phyloP scores from a whole-genome alignment of 2,888 invertebrate species.

The Calliphora vomitoria region DNA sequence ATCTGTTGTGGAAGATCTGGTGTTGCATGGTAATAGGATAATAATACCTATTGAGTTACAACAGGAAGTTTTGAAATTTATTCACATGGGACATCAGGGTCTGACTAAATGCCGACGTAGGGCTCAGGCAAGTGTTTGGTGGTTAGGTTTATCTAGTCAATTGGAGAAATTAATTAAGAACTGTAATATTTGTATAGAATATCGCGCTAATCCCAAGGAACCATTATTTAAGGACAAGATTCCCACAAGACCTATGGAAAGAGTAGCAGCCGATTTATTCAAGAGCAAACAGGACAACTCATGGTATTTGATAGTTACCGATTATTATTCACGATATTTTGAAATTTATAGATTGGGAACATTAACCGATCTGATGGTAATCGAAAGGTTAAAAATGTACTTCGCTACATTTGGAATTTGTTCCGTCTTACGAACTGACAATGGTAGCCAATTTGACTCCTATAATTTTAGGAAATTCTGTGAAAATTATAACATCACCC shows the following conservation, averaged over 20 bases:
- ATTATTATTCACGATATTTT: constrained; percentile 55
- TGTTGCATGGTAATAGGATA: background rate
- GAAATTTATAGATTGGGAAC: constrained; percentile 46
- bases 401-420: constrained; percentile 55
- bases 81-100: too few relatives aligned
- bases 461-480: constrained; percentile 24
- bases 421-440: constrained; percentile 38
- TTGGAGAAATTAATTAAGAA: constrained; percentile 46
- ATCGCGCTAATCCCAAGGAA: constrained; percentile 24
- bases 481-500: constrained; percentile 19
- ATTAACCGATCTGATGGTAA: constrained; percentile 30
- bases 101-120: too few relatives aligned
- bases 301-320: constrained; percentile 55
- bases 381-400: constrained; percentile 38
- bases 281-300: constrained; percentile 38
- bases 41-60: constrained; percentile 40
- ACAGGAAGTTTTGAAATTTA: constrained; percentile 41
- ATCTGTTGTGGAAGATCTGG: too few relatives aligned
- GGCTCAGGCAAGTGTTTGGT: constrained; percentile 52
- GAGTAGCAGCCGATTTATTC: constrained; percentile 44
- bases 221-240: constrained; percentile 28
- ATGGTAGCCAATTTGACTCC: constrained; percentile 44
- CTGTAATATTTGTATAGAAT: constrained; percentile 42
- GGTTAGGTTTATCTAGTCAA: constrained; percentile 37
- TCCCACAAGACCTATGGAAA: constrained; percentile 38